Conservation (phyloP, 2,888 invertebrate species). For the Hypomecis punctinalis region DNA sequence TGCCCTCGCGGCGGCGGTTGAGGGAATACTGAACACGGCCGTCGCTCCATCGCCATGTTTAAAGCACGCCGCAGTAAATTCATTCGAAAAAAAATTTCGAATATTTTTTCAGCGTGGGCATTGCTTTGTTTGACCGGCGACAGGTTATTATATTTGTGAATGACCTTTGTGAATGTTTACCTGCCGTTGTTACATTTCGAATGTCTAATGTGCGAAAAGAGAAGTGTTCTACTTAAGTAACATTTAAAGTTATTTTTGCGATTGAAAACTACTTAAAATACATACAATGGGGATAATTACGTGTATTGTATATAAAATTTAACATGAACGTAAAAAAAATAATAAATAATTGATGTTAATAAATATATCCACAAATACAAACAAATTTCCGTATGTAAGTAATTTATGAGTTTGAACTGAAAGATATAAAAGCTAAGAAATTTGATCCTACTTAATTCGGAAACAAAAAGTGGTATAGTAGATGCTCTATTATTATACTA, state of each 20-base stretch:
- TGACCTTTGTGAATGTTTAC: constrained; percentile 29
- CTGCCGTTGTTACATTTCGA: constrained; percentile 4
- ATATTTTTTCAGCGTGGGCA: constrained; percentile 64
- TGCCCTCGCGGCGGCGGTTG: constrained; percentile 69
- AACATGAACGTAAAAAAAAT: too few relatives aligned
- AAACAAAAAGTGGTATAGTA: too few relatives aligned
- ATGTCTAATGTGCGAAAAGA: not conserved
- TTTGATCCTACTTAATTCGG: too few relatives aligned
- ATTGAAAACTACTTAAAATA: not conserved
- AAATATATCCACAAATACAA: too few relatives aligned
- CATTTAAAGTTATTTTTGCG: not conserved
- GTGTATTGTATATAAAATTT: too few relatives aligned
- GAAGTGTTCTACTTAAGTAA: not conserved
- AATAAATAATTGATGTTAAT: too few relatives aligned
- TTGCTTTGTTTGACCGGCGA: constrained; percentile 33
- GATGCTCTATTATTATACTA: too few relatives aligned
- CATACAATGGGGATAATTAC: too few relatives aligned
- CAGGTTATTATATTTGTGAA: constrained; percentile 24
- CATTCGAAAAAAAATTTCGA: constrained; percentile 63
- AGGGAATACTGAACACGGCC: constrained; percentile 70
- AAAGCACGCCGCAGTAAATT: constrained; percentile 68
- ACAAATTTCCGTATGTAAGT: too few relatives aligned
- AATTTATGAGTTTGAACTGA: too few relatives aligned
- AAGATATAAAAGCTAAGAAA: too few relatives aligned
- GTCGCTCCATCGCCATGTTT: constrained; percentile 71